Base-by-base conservation (phyloP, 2,797 vertebrate genomes). In the Sphaeramia orbicularis region DNA sequence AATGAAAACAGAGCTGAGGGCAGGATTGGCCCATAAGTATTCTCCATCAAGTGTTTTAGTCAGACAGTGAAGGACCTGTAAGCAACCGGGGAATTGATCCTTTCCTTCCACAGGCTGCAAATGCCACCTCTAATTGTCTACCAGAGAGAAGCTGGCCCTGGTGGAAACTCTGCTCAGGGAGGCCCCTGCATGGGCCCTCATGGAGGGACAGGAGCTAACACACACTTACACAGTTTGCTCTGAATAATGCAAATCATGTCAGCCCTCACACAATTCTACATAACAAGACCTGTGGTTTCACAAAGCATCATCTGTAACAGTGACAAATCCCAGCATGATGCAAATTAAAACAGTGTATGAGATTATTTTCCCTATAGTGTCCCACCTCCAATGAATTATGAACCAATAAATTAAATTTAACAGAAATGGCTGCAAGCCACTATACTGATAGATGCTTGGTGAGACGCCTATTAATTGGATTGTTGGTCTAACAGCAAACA, bases 201-300 rank as follows among this genome's bases (percentile, higher is more conserved):
- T 56, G 72, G 86, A 90, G 81, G 89, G 91, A 87, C 84, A 88
- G 74, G 78, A 90, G 86, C 85, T 87, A 86, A 89, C 82, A 64
- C 75, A 91, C 81, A 87, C 72, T 87, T 86, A 81, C 86, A 71
- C 79, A 65, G 78, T 67, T 19, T 10, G 71, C 72, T 73, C 71
- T 92, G 90, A 88, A 91, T 89, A 92, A 92, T 93, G 86, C 79
- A 92, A 89, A 93, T 91, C 71, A 56, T 83, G 83, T 86, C 86
- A 88, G 75, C 69, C 67, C 84, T 88, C 85, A 88, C 84, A 89
- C 83, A 82, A 76, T 57, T 85, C 87, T 54, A 82, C 80, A 88
- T 93, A 94, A 93, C 92, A 92, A 93, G 90, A 86, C 90, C 91
- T 80, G 88, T 86, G 90, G 86, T 68, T 89, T 89, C 86, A 82